These are phyloP conservation scores for Paraplagusia blochii DNA, from an alignment of 2,113 vertebrate genomes.

Conservation along the genomic window DNA sequence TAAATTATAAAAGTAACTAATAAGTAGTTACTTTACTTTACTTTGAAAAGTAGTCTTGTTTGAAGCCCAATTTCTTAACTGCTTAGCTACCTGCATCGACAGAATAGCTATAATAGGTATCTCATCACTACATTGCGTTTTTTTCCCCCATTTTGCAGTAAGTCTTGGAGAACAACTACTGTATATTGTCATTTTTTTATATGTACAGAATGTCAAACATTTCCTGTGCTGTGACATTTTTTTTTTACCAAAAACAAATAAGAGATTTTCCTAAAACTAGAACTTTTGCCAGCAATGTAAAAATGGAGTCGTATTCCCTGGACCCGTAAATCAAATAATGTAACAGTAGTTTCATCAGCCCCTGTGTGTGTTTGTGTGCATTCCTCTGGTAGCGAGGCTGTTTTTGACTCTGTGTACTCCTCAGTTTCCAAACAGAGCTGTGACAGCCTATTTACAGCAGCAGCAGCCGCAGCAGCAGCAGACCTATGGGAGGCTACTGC, in stretches of 20 bases:
- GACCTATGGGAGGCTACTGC: too few relatives aligned
- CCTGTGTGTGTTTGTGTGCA: slow-evolving; percentile 14
- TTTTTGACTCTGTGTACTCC: slow-evolving; percentile 17
- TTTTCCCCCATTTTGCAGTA: too few relatives aligned
- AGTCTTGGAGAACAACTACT: too few relatives aligned
- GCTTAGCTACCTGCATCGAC: too few relatives aligned
- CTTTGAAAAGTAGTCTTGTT: too few relatives aligned
- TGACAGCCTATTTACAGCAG: slow-evolving; percentile 63
- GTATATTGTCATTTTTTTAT: too few relatives aligned
- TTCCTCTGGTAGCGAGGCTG: slow-evolving; percentile 16
- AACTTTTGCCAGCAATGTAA: neutral
- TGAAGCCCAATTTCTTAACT: too few relatives aligned
- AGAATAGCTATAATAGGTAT: too few relatives aligned
- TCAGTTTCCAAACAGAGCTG: slow-evolving; percentile 32
- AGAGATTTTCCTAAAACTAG: neutral
- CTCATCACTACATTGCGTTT: too few relatives aligned
- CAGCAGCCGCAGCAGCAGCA: too few relatives aligned
- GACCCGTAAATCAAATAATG: neutral
- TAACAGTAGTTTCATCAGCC: neutral
- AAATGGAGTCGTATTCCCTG: neutral
- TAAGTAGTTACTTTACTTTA: too few relatives aligned
- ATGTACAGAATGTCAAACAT: neutral
- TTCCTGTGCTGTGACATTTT: slow-evolving; percentile 4
- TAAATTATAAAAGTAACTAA: too few relatives aligned
- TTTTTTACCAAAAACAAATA: neutral